These are phyloP conservation scores for Hephaestus fuliginosus DNA, from an alignment of 2,797 vertebrate genomes.

Conservation along the genomic window DNA sequence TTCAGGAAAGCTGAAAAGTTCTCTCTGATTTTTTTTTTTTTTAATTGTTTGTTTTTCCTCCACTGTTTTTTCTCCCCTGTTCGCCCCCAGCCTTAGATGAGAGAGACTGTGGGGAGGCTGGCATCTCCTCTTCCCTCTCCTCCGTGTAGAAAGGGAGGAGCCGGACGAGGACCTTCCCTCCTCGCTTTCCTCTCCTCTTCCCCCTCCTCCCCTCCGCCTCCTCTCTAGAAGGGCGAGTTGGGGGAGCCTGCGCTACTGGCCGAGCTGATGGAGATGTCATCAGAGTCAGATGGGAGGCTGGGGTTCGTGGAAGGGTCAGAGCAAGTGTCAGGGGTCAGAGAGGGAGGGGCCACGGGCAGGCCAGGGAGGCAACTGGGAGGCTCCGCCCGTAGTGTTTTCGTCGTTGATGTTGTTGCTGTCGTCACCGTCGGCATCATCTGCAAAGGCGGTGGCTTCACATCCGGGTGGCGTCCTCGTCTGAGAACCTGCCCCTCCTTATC, in stretches of 20 bases:
- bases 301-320: constrained; percentile 56
- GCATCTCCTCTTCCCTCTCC: constrained; percentile 61
- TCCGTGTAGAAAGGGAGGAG: constrained; percentile 57
- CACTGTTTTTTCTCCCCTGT: constrained; percentile 43
- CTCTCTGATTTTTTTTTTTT: constrained; percentile 16
- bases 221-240: constrained; percentile 90
- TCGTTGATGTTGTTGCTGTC: constrained; percentile 87
- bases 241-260: constrained; percentile 92
- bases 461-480: constrained; percentile 99
- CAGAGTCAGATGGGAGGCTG: constrained; percentile 78
- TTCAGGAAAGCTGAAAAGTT: constrained; percentile 45
- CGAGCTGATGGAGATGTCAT: constrained; percentile 89
- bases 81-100: constrained; percentile 29
- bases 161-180: constrained; percentile 59
- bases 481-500: constrained; percentile 99
- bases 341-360: constrained; percentile 89
- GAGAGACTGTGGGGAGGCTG: constrained; percentile 25
- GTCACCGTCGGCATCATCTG: constrained; percentile 90
- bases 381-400: constrained; percentile 85
- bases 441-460: constrained; percentile 93
- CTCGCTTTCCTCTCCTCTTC: constrained; percentile 3
- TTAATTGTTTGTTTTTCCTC: not conserved
- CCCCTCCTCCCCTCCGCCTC: constrained; percentile 26
- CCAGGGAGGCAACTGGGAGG: constrained; percentile 87
- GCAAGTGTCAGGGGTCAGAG: constrained; percentile 82